A percentile compares a stretch with the other conserved stretches of the same genome.
These are phyloP conservation scores for Lordiphosa mommai DNA, from an alignment of 1,140 invertebrate genomes.

Conservation along the genomic window DNA sequence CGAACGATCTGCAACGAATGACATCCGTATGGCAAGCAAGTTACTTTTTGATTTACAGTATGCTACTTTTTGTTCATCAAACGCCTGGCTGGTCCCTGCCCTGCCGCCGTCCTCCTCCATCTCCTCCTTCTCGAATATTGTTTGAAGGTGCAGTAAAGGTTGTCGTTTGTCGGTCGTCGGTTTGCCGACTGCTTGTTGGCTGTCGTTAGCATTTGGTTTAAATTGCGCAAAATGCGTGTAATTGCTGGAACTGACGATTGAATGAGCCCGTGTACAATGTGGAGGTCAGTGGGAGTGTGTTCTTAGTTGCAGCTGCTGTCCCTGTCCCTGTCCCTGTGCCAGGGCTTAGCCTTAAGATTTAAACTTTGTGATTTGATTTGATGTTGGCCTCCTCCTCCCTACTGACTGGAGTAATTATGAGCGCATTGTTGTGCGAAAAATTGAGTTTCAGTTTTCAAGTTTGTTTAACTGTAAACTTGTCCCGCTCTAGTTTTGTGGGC, in stretches of 20 bases:
- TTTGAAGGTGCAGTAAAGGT: slow-evolving; percentile 70
- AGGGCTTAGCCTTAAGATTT: slow-evolving; percentile 47
- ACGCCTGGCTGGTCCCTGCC: slow-evolving; percentile 32
- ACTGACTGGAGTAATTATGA: slow-evolving; percentile 57
- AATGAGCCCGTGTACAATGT: slow-evolving; percentile 66
- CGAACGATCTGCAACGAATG: slow-evolving; percentile 76
- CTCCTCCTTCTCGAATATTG: slow-evolving; percentile 6
- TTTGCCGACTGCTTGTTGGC: slow-evolving; percentile 52
- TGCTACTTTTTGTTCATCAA: slow-evolving; percentile 74
- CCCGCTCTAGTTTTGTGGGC: slow-evolving; percentile 14
- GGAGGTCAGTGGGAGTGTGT: slow-evolving; percentile 15
- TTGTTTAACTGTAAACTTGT: slow-evolving; percentile 61
- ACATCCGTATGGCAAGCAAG: slow-evolving; percentile 71
- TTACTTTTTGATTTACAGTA: slow-evolving; percentile 78
- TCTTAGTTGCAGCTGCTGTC: slow-evolving; percentile 26
- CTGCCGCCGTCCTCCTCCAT: neutral
- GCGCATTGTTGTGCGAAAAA: slow-evolving; percentile 72
- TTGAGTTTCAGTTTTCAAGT: slow-evolving; percentile 63
- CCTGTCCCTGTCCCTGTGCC: slow-evolving; percentile 16
- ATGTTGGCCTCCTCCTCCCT: slow-evolving; percentile 4
- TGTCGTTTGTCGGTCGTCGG: slow-evolving; percentile 57
- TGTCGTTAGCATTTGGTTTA: slow-evolving; percentile 79
- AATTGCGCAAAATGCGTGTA: slow-evolving; percentile 79
- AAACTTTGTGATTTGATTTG: slow-evolving; percentile 73
- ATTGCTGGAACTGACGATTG: slow-evolving; percentile 77